Conservation (phyloP, 2,113 vertebrate species). For the Oceanites oceanicus region DNA sequence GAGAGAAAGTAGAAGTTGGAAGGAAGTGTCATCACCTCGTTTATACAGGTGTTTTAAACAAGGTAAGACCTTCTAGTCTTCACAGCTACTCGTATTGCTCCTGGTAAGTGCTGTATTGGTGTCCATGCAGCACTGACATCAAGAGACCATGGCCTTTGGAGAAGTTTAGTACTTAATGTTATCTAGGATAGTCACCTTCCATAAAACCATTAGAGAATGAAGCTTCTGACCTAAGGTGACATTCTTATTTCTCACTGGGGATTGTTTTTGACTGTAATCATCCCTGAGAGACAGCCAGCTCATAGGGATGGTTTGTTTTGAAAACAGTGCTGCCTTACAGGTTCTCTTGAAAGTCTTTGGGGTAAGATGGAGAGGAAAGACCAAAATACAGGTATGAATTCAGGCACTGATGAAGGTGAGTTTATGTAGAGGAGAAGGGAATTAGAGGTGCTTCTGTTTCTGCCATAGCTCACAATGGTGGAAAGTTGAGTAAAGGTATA, state of each 20-base stretch:
- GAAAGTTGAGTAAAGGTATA: background rate
- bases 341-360: background rate
- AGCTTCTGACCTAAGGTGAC: background rate
- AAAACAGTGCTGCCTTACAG: background rate
- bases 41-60: background rate
- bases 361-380: background rate
- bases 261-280: rapidly evolving
- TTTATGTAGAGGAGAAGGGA: background rate
- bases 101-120: background rate
- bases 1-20: background rate
- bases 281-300: background rate
- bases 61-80: background rate
- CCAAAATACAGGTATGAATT: background rate
- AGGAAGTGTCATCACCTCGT: background rate
- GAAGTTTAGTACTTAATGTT: background rate
- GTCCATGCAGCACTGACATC: background rate
- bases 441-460: background rate
- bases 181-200: background rate
- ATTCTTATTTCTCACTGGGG: rapidly evolving
- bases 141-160: background rate
- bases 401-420: background rate
- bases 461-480: background rate
- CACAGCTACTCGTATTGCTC: rapidly evolving
- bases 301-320: background rate
- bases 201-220: background rate